Evolutionary conservation across 2,797 vertebrate species (phyloP).

Genomic region (Borostomias antarcticus): DNA sequence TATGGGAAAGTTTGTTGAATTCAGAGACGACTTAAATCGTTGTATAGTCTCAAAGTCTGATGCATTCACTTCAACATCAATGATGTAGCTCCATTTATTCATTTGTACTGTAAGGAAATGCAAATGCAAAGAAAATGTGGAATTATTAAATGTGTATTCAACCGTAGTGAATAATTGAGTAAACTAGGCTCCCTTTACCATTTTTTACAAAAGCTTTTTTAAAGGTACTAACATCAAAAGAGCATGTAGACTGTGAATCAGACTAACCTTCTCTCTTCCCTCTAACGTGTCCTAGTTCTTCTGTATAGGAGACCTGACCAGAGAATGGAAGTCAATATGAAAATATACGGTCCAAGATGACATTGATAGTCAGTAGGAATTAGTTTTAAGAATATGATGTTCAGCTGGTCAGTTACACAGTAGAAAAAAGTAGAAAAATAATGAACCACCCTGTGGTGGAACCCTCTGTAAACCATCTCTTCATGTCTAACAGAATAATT

Average conservation of each 20-base stretch:
- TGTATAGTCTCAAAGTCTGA: slow-evolving; percentile 29
- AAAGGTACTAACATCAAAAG: background rate
- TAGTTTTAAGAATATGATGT: background rate
- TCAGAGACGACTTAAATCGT: slow-evolving; percentile 29
- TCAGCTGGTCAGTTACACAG: no score
- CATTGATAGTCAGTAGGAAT: background rate
- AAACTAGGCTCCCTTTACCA: background rate
- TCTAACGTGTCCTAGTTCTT: slow-evolving; percentile 35
- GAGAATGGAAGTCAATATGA: background rate
- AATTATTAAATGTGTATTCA: background rate
- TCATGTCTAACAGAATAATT: no score
- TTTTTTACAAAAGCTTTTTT: background rate
- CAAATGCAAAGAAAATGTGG: background rate
- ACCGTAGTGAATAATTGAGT: background rate
- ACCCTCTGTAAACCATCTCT: no score
- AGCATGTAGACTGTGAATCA: background rate
- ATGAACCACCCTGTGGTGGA: no score
- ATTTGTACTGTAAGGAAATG: slow-evolving; percentile 23
- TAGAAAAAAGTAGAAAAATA: no score
- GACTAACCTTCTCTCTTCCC: slow-evolving; percentile 54
- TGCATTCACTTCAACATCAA: slow-evolving; percentile 42
- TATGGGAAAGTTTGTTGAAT: slow-evolving; percentile 38
- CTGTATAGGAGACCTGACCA: slow-evolving; percentile 31
- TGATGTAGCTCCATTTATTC: slow-evolving; percentile 29
- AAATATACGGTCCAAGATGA: background rate